Base-by-base conservation (phyloP, 2,888 invertebrate species). In the Diarsia brunnea region DNA sequence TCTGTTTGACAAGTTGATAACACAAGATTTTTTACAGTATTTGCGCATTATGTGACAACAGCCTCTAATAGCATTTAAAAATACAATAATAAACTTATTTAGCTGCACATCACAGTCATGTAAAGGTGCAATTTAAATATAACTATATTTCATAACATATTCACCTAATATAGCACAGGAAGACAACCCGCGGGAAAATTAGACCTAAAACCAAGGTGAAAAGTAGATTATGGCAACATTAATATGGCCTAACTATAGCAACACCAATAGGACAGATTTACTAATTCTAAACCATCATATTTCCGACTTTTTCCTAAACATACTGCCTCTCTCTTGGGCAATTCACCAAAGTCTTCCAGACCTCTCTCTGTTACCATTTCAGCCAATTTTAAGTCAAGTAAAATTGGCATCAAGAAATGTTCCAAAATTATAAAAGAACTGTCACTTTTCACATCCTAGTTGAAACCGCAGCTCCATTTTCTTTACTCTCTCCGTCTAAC, bases 401-500 rank as follows among this genome's bases (percentile, higher is more conserved):
- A 24, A 21, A 66, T 27, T 51, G 63, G 27, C 27, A 47, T 19
- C n/a, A 27, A 60, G 7, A 63, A 82, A 24, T 61, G 10, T 49
- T 47, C 49, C 14, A 76, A 53, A 69, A 60, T 24, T 19, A 27
- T n/a, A n/a, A 31, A 68, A 67, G 3, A 47, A 63, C 8, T 61
- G 63, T 72, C 31, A 60, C 27, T 61, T 43, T 63, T 24, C 90
- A 96, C 94, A 96, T 95, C 70, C 91, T 94, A 70, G 95, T 95
- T n/a, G 92, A 92, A 7, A 91, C 78, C 0, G 89, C 90, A 58
- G 95, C 94, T 0, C 92, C 92, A 64, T 93, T 95, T 61, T 92
- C 93, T 69, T 90, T 92, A 7, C 81, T 84, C 12, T 90, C 90
- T 16, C 84, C 88, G 12, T 90, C 85, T 19, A 86, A 71, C 2